Conservation (phyloP, 1,140 invertebrate species). For the Bombus haemorrhoidalis region DNA sequence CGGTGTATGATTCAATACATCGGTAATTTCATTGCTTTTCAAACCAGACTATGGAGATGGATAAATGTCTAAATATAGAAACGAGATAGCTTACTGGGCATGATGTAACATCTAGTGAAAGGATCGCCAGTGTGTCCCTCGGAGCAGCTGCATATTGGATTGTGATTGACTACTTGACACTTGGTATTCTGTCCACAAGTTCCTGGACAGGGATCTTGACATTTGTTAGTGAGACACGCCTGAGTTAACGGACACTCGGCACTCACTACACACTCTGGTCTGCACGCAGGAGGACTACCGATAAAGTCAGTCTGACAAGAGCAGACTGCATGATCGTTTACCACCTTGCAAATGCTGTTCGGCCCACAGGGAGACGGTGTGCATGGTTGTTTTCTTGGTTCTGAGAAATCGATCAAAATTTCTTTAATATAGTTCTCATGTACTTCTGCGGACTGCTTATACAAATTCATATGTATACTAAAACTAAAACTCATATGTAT, state of each 20-base stretch:
- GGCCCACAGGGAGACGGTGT: constrained; percentile 83
- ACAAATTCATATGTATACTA: too few relatives aligned
- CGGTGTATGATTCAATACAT: too few relatives aligned
- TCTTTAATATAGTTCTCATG: background rate
- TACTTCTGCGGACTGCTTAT: background rate
- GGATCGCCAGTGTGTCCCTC: constrained; percentile 90
- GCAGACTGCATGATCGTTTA: constrained; percentile 84
- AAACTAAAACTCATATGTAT: too few relatives aligned
- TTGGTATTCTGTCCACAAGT: constrained; percentile 88
- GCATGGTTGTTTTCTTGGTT: constrained; percentile 79
- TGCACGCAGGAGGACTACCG: constrained; percentile 86
- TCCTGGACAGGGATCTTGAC: constrained; percentile 87
- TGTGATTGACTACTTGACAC: constrained; percentile 88
- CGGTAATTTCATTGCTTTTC: too few relatives aligned
- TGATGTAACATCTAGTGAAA: constrained; percentile 86
- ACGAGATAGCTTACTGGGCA: constrained; percentile 82
- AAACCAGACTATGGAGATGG: too few relatives aligned
- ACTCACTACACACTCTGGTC: constrained; percentile 86
- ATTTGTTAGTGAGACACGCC: constrained; percentile 86
- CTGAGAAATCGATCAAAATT: constrained; percentile 33
- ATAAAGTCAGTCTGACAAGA: constrained; percentile 86
- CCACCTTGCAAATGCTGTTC: constrained; percentile 81
- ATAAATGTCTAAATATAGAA: background rate
- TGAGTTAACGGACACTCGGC: constrained; percentile 86
- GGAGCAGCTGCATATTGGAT: constrained; percentile 87